Percentiles rank a stretch among this genome's conserved stretches.
Evolutionary conservation across 2,113 vertebrate genomes (phyloP).

Genomic region (Myrmecophaga tridactyla): DNA sequence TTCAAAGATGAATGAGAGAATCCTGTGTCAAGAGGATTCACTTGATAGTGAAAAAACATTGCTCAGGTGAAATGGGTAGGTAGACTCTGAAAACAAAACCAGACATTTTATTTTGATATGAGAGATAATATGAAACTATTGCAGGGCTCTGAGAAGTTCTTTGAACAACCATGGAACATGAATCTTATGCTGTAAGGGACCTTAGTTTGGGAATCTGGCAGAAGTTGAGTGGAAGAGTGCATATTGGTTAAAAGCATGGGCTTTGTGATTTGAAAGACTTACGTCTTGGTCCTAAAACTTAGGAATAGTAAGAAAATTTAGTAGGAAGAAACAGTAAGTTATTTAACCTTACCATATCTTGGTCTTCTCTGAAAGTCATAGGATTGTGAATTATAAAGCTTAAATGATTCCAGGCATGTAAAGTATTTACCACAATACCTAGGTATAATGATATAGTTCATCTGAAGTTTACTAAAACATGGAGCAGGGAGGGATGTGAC

Average conservation of each 20-base stretch:
- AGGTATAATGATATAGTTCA: background rate
- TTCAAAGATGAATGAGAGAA: background rate
- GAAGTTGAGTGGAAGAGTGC: background rate
- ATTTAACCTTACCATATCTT: background rate
- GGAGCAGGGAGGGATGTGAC: background rate
- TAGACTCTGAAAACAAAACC: background rate
- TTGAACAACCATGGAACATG: background rate
- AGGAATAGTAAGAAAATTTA: background rate
- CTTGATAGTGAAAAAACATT: background rate
- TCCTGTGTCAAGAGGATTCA: background rate
- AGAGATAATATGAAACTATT: background rate
- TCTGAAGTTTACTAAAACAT: background rate
- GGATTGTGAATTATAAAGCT: background rate
- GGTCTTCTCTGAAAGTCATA: background rate
- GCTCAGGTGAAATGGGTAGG: background rate
- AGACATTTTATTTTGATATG: background rate
- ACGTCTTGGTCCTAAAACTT: background rate
- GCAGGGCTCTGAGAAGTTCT: background rate
- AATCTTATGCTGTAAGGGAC: background rate
- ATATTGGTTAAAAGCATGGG: background rate
- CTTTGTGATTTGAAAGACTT: background rate
- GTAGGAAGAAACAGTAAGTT: background rate
- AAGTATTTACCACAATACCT: background rate
- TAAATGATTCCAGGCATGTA: constrained; percentile 4
- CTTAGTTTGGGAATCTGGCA: background rate